phyloP scores from a whole-genome alignment of 2,797 vertebrate species.

The Garrulus glandarius region DNA sequence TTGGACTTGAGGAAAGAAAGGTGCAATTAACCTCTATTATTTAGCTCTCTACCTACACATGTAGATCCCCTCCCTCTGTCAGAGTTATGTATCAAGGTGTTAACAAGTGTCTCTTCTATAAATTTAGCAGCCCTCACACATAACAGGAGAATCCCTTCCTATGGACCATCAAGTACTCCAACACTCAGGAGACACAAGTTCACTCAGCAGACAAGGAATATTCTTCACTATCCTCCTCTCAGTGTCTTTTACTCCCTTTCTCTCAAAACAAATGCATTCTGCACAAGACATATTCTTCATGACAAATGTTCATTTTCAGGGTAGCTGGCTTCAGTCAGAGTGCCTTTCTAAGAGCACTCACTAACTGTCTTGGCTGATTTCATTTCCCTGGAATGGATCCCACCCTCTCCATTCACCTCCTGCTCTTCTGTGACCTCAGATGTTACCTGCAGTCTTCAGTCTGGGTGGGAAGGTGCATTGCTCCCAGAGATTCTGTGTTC shows the following conservation, averaged over 20 bases:
- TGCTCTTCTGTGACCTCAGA: background rate
- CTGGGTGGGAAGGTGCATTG: background rate
- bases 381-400: background rate
- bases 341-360: background rate
- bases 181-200: background rate
- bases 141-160: background rate
- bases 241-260: background rate
- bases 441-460: background rate
- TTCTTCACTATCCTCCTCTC: background rate
- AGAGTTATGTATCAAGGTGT: background rate
- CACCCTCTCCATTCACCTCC: background rate
- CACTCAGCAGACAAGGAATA: background rate
- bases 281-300: background rate
- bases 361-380: background rate
- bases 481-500: background rate
- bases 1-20: background rate
- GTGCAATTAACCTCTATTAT: slow-evolving; percentile 28
- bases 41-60: background rate
- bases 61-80: background rate
- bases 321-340: background rate
- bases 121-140: background rate
- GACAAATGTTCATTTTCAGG: background rate
- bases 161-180: background rate
- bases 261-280: background rate
- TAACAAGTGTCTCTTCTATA: background rate